These are phyloP conservation scores for Cephalophus harveyi DNA, from an alignment of 2,113 vertebrate species.

Conservation along the genomic window DNA sequence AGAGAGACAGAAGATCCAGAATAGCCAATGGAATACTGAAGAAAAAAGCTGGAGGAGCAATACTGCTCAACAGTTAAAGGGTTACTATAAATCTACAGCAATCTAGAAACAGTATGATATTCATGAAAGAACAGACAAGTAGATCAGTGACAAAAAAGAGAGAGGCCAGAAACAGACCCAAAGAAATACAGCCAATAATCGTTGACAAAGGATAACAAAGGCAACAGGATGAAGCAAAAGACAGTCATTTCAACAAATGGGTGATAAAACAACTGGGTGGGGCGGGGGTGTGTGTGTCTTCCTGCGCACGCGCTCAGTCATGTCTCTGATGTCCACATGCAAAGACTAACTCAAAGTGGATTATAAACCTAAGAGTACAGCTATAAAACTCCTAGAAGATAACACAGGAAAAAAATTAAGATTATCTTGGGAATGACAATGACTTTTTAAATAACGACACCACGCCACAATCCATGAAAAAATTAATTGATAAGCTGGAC, in stretches of 20 bases:
- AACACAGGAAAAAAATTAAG: background rate
- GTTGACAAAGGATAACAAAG: background rate
- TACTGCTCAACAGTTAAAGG: background rate
- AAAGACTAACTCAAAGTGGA: background rate
- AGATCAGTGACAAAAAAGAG: background rate
- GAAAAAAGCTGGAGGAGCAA: background rate
- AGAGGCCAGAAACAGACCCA: background rate
- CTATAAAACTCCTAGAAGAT: background rate
- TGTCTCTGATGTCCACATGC: background rate
- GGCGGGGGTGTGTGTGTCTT: accelerated
- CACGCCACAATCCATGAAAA: background rate
- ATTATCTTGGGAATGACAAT: background rate
- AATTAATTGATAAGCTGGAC: background rate
- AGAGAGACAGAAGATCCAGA: background rate
- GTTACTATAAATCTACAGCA: background rate
- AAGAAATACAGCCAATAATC: background rate
- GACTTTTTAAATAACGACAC: background rate
- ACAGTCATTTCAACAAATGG: background rate
- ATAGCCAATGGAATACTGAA: background rate
- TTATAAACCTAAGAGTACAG: background rate
- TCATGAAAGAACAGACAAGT: background rate
- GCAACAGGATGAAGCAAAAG: background rate
- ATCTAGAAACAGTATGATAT: background rate
- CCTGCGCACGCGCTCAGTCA: accelerated
- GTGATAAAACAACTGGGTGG: background rate